Evolutionary conservation across 1,140 invertebrate species (phyloP).

Genomic region (Solenopsis fugax): DNA sequence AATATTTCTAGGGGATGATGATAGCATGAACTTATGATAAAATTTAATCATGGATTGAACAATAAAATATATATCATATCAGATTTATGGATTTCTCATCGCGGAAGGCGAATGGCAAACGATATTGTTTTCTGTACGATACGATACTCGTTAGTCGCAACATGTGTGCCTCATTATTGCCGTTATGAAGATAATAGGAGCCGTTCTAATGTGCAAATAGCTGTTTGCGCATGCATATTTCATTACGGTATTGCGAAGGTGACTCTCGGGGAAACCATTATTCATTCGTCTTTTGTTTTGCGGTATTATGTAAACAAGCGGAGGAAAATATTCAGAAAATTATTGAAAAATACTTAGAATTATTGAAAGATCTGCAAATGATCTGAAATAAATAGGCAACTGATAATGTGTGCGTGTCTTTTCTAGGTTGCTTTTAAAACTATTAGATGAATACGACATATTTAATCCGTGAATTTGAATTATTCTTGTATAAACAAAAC

Average conservation of each 20-base stretch:
- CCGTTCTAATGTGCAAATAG: conserved; percentile 50
- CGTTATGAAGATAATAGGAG: conserved; percentile 45
- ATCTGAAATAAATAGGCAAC: neutral
- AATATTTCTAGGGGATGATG: neutral
- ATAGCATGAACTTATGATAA: conserved; percentile 21
- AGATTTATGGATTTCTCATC: conserved; percentile 8
- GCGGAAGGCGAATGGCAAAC: neutral
- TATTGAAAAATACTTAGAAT: conserved; percentile 23
- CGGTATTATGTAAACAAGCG: conserved; percentile 8
- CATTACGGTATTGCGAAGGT: conserved; percentile 36
- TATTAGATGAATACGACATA: neutral
- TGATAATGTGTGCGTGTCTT: neutral
- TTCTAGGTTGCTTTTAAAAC: neutral
- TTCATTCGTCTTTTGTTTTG: conserved; percentile 31
- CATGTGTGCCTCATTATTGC: conserved; percentile 44
- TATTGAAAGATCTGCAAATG: neutral
- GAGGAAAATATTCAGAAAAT: conserved; percentile 10
- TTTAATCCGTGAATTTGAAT: neutral
- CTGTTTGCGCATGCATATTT: conserved; percentile 52
- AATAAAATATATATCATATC: conserved; percentile 28
- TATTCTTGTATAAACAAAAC: neutral
- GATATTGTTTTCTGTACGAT: conserved; percentile 32
- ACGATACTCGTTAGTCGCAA: conserved; percentile 36
- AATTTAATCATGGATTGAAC: neutral
- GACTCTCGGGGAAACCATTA: conserved; percentile 31